phyloP scores from a whole-genome alignment of 2,888 invertebrate genomes.

The Epsilonema sp. region DNA sequence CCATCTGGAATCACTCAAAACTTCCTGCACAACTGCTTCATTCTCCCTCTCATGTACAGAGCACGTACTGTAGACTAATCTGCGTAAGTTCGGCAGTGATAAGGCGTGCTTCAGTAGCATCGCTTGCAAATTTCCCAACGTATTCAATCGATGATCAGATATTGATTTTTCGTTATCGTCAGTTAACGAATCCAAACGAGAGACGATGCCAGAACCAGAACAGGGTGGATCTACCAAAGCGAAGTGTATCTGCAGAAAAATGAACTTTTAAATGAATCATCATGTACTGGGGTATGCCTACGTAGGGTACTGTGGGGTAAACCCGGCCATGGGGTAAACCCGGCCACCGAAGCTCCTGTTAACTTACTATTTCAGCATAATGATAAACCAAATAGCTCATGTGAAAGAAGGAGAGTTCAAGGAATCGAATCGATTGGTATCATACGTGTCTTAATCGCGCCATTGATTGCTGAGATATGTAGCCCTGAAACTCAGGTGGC shows the following conservation, averaged over 20 bases:
- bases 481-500: no score
- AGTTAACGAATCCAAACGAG: constrained; percentile 43
- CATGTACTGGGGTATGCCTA: no score
- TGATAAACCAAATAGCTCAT: no score
- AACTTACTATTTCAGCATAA: no score
- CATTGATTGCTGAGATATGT: no score
- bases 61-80: constrained; percentile 88
- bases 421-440: no score
- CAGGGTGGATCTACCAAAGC: constrained; percentile 92
- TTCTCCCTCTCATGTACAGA: constrained; percentile 74
- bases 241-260: constrained; percentile 59
- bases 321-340: no score
- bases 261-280: no score
- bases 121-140: constrained; percentile 35
- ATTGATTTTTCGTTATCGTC: constrained; percentile 27
- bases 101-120: constrained; percentile 67
- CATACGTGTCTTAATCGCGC: no score
- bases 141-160: constrained; percentile 9
- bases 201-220: constrained; percentile 61
- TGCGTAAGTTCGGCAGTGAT: constrained; percentile 55
- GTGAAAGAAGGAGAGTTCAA: no score
- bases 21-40: constrained; percentile 62
- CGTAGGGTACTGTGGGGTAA: no score
- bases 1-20: constrained; percentile 31
- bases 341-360: no score